Conservation (phyloP, 2,888 invertebrate species). For the Busseola fusca region DNA sequence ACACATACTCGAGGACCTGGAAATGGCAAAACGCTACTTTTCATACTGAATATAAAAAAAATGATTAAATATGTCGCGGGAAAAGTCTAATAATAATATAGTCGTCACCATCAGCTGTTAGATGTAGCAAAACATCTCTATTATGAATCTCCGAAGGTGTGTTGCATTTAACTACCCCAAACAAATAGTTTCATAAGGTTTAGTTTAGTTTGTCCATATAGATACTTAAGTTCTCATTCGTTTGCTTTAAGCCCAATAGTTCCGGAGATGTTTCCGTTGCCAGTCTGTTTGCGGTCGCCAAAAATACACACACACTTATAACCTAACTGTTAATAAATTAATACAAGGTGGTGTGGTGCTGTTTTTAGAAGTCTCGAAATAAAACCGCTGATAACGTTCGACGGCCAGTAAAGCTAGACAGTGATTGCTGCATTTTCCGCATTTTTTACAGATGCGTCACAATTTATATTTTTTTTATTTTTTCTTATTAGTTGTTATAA, state of each 20-base stretch:
- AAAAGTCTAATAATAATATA: background rate
- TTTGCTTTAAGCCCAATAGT: slow-evolving; percentile 39
- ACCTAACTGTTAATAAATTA: background rate
- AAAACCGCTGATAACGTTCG: background rate
- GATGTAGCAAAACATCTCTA: background rate
- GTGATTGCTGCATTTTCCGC: background rate
- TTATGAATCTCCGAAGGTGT: background rate
- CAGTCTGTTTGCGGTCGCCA: slow-evolving; percentile 32
- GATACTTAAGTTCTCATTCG: background rate
- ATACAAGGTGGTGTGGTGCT: slow-evolving; percentile 6
- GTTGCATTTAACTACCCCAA: slow-evolving; percentile 10
- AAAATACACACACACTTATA: slow-evolving; percentile 24
- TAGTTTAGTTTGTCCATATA: slow-evolving; percentile 8
- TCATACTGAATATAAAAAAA: background rate
- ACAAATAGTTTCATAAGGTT: slow-evolving; percentile 14
- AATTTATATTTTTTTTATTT: too few species aligned
- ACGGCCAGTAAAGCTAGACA: background rate
- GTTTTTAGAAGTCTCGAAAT: slow-evolving; percentile 1
- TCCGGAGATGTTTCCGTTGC: slow-evolving; percentile 35
- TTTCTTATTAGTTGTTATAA: too few species aligned
- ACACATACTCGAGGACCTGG: background rate
- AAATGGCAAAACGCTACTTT: background rate
- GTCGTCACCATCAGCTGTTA: background rate
- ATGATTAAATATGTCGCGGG: background rate
- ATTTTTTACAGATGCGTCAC: background rate